Evolutionary conservation across 2,113 vertebrate species (phyloP).

Genomic region (Egretta garzetta): DNA sequence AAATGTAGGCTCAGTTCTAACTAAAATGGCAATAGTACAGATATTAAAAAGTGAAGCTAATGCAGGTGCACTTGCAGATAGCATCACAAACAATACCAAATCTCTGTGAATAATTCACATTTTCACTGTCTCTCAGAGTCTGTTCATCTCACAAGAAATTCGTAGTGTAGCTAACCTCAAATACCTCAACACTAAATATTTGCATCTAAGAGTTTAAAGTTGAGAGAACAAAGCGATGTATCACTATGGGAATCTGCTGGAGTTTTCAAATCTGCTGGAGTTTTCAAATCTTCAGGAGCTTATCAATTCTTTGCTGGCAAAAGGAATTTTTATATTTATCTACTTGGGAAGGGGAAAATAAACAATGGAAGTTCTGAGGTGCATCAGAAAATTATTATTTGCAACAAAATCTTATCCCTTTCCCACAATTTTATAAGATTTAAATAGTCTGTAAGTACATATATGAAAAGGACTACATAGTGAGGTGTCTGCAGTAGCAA

Average conservation of each 20-base stretch:
- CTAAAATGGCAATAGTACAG: not conserved
- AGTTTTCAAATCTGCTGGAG: constrained; percentile 14
- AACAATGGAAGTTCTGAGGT: not conserved
- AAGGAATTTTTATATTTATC: not conserved
- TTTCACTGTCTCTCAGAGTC: not conserved
- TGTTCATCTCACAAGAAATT: not conserved
- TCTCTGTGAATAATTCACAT: not conserved
- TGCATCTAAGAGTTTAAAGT: not conserved
- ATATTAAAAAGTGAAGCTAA: not conserved
- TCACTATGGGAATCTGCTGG: not conserved
- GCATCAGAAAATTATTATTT: not conserved
- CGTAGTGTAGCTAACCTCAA: not conserved
- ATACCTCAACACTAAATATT: not conserved
- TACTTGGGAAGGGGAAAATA: not conserved
- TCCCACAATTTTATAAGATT: not conserved
- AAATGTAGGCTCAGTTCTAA: not conserved
- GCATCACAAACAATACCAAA: not conserved
- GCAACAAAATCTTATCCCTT: not conserved
- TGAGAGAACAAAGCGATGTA: not conserved
- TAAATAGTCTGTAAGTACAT: not conserved
- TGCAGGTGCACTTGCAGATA: not conserved
- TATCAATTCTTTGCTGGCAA: constrained; percentile 8
- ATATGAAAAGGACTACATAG: not conserved
- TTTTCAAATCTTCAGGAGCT: not conserved
- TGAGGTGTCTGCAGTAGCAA: not conserved